phyloP scores from a whole-genome alignment of 1,140 invertebrate species.

The Hydropsyche tenuis region DNA sequence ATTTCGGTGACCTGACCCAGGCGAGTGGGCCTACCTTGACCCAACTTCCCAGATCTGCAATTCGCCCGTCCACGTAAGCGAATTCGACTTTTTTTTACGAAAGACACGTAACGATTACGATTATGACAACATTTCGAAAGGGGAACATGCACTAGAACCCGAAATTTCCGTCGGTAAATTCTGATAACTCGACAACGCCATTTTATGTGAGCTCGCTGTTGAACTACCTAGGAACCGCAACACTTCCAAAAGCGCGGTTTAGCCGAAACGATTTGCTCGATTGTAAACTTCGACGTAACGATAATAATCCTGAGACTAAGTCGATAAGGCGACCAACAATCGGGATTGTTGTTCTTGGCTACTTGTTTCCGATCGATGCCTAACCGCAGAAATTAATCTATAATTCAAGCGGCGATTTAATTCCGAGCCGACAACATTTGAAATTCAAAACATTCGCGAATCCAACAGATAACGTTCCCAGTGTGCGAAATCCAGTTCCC shows the following conservation, averaged over 20 bases:
- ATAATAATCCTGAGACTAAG: conserved; percentile 8
- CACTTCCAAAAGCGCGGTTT: background rate
- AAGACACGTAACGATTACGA: too few species aligned
- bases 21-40: conserved; percentile 19
- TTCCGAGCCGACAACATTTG: too few species aligned
- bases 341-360: conserved; percentile 13
- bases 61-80: conserved; percentile 1
- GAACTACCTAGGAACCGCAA: background rate
- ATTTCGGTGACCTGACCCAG: conserved; percentile 33
- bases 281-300: conserved; percentile 1
- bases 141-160: too few species aligned
- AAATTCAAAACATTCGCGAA: too few species aligned
- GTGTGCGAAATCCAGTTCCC: background rate
- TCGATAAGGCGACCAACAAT: conserved; percentile 11
- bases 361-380: too few species aligned
- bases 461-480: background rate
- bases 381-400: too few species aligned
- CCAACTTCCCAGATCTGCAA: conserved; percentile 25
- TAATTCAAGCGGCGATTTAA: background rate
- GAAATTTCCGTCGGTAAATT: too few species aligned
- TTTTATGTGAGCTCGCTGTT: background rate
- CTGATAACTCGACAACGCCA: too few species aligned
- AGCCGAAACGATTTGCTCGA: conserved; percentile 15
- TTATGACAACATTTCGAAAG: too few species aligned
- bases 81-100: background rate